These are phyloP conservation scores for Polypedilum vanderplanki DNA, from an alignment of 1,140 invertebrate species.

Conservation along the genomic window DNA sequence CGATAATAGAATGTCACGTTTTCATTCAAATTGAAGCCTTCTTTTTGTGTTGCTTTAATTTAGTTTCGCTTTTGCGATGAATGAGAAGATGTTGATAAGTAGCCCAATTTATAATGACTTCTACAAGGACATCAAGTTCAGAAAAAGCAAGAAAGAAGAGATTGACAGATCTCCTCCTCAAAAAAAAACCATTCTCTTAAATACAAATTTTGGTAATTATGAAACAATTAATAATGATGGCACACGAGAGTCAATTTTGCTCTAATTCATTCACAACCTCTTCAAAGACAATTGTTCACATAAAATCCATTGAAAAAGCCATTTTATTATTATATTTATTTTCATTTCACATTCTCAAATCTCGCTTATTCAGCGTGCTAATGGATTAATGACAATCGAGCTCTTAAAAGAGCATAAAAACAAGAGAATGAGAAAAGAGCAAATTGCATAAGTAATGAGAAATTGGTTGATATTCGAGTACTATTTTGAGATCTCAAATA, in stretches of 20 bases:
- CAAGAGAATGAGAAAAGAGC: background rate
- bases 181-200: background rate
- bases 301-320: too few relatives aligned
- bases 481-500: background rate
- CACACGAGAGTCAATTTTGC: too few relatives aligned
- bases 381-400: background rate
- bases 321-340: too few relatives aligned
- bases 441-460: constrained; percentile 7
- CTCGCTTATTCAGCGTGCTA: too few relatives aligned
- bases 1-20: constrained; percentile 25
- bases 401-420: background rate
- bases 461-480: background rate
- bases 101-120: too few relatives aligned
- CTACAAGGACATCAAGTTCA: too few relatives aligned
- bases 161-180: background rate
- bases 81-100: too few relatives aligned
- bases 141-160: background rate
- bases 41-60: background rate
- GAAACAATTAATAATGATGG: too few relatives aligned
- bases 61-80: background rate
- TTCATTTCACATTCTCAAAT: too few relatives aligned
- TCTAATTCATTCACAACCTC: too few relatives aligned
- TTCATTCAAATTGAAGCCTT: background rate
- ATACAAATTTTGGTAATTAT: background rate
- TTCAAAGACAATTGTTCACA: too few relatives aligned